These are phyloP conservation scores for Cairina moschata DNA, from an alignment of 2,113 vertebrate species.

Conservation along the genomic window DNA sequence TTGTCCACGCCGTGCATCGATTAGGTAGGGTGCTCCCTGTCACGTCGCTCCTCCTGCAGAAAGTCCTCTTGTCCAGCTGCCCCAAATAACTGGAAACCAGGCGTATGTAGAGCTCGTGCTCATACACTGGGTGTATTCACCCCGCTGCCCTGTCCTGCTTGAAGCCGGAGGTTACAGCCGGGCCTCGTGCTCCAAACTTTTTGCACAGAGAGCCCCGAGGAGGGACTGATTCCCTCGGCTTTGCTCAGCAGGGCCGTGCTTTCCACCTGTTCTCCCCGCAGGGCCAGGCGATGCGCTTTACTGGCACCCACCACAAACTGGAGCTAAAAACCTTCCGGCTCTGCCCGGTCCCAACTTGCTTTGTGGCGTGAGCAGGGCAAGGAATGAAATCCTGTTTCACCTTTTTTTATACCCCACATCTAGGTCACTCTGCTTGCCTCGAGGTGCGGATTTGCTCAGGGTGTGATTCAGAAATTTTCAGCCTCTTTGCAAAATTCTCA, in stretches of 20 bases:
- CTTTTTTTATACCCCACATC: neutral
- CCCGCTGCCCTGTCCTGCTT: accelerated
- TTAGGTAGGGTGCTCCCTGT: constrained; percentile 80
- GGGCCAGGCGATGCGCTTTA: neutral
- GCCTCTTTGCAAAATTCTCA: neutral
- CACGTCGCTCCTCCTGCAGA: neutral
- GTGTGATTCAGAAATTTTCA: neutral
- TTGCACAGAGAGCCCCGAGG: neutral
- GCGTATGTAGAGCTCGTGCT: neutral
- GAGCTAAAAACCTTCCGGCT: constrained; percentile 20
- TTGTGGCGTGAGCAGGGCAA: neutral
- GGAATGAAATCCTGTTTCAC: neutral
- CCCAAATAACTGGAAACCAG: neutral
- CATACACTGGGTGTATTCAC: accelerated
- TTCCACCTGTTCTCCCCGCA: neutral
- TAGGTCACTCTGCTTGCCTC: neutral
- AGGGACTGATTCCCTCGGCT: neutral
- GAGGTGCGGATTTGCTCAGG: neutral
- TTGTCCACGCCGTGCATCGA: constrained; percentile 93
- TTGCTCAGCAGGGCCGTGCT: neutral
- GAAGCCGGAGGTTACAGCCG: neutral
- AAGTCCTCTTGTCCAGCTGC: neutral
- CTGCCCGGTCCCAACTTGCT: constrained; percentile 17
- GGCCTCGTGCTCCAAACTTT: neutral
- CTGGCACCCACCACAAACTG: constrained; percentile 4